These are phyloP conservation scores for Silurus lanzhouensis DNA, from an alignment of 2,797 vertebrate species.

Conservation along the genomic window DNA sequence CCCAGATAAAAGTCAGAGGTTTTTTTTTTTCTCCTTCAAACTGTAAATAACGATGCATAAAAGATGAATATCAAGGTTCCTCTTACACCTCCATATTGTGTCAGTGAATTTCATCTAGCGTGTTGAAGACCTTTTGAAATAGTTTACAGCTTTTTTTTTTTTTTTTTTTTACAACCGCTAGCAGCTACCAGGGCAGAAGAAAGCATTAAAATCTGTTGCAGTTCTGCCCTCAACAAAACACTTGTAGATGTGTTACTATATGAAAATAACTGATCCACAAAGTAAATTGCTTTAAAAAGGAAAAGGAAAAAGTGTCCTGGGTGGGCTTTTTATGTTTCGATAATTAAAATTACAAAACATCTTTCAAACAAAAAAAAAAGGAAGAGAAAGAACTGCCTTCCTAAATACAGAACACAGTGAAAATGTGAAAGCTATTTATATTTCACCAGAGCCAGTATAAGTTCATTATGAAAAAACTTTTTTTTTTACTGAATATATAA, in stretches of 20 bases:
- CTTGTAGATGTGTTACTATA: neutral
- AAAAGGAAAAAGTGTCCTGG: neutral
- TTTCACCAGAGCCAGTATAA: neutral
- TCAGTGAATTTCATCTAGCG: neutral
- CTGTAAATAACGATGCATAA: neutral
- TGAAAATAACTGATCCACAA: neutral
- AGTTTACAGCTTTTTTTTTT: neutral
- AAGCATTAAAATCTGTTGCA: neutral
- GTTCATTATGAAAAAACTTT: neutral
- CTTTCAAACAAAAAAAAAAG: neutral
- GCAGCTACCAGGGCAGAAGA: constrained; percentile 6
- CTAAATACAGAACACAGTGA: constrained; percentile 4
- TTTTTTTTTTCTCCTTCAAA: neutral
- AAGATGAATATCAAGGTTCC: no score
- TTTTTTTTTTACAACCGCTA: neutral
- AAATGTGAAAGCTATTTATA: neutral
- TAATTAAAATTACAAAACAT: neutral
- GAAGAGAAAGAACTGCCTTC: neutral
- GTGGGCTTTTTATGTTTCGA: neutral
- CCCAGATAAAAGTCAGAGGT: neutral
- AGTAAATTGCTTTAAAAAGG: neutral
- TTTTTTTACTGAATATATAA: neutral
- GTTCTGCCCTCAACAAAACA: neutral
- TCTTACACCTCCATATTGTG: neutral
- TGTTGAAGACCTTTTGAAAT: neutral